Evolutionary conservation across 2,888 invertebrate genomes (phyloP), one percentile per base, ranked within the genome.

Genomic region (Eumerus sabulonum): DNA sequence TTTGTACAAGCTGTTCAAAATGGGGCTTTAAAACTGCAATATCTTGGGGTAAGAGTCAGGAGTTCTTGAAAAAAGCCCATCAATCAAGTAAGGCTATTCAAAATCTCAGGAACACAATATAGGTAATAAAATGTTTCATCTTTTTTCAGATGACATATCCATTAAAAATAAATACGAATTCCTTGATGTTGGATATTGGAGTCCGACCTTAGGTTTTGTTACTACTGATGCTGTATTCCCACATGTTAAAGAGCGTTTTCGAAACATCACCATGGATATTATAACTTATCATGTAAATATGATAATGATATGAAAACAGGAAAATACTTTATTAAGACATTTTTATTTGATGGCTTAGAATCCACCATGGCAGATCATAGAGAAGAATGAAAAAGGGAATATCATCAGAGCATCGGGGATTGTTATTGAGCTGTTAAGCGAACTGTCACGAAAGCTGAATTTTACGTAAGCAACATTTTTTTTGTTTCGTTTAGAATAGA

Each of bases 291-390:
- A 96, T 87, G 96, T 96, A 89, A 1, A 40, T 57, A 76, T 42
- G 11, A 5, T 42, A 42, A 5, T n/a, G n/a, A 42, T 13, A 11
- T 42, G 11, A 42, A 42, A 42, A 1, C 12, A 12, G 4, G 4
- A 1, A 45, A 13, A 16, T 5, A 17, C 12, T 67, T 82, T 84
- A 83, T 83, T 38, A 13, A 17, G 60, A 5, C n/a, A 19, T 9
- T 17, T 4, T 5, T 7, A 19, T 19, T 59, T 77, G 9, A n/a
- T 66, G 57, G 56, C 91, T 82, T 86, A 97, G 96, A 95, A 94
- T 89, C 96, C 96, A 0, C 96, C 96, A 0, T 97, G 96, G 96
- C 95, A 96, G 85, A 93, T 94, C 38, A 86, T 95, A 1, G 90
- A 90, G 54, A 87, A 89, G 0, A 92, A 93, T 83, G 90, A 90